These are phyloP conservation scores for Alectoris magna DNA, from an alignment of 2,797 vertebrate genomes.

Conservation along the genomic window DNA sequence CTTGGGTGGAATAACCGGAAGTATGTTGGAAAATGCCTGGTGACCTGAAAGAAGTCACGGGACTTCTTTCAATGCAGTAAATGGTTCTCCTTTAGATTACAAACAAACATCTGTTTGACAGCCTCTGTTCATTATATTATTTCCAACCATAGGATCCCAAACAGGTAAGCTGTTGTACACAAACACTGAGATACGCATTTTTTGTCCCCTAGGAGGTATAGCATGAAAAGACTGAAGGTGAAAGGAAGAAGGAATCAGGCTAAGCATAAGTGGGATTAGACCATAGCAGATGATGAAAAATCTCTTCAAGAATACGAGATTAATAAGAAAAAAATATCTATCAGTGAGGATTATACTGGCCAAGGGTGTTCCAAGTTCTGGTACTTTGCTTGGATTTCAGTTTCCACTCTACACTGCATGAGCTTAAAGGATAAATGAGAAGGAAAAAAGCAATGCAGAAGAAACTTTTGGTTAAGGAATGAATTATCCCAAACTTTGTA, in stretches of 20 bases:
- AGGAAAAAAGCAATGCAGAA: neutral
- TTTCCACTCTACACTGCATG: fast-evolving
- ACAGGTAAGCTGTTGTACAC: neutral
- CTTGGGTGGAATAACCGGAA: neutral
- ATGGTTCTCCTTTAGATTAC: neutral
- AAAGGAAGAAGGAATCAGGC: neutral
- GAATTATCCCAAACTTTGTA: neutral
- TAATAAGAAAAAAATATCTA: neutral
- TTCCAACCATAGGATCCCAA: neutral
- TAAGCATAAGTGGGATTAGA: neutral
- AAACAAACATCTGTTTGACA: neutral
- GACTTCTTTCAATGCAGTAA: neutral
- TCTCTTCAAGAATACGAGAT: neutral
- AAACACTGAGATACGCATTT: neutral
- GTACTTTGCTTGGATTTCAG: neutral
- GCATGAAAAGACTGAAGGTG: neutral
- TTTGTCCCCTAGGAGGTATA: neutral
- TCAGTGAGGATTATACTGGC: neutral
- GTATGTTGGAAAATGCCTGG: neutral
- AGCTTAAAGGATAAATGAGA: neutral
- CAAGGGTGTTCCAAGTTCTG: neutral
- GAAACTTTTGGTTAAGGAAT: neutral
- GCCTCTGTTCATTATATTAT: fast-evolving
- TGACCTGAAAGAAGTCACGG: no score
- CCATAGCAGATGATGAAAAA: neutral